phyloP scores from a whole-genome alignment of 2,888 invertebrate genomes.

The Hermodice carunculata region DNA sequence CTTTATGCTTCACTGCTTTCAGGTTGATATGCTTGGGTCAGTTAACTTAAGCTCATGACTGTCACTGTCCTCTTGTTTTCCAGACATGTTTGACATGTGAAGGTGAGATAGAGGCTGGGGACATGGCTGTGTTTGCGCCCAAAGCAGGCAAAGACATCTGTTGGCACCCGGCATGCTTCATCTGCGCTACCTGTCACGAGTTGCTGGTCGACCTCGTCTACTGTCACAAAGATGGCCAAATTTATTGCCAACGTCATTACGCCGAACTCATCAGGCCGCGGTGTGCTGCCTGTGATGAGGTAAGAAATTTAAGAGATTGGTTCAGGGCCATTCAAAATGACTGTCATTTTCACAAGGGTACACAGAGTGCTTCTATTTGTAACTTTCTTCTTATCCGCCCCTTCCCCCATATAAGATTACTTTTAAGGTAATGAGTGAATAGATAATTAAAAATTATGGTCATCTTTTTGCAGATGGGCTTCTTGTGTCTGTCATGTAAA shows the following conservation, averaged over 20 bases:
- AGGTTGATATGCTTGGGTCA: no score
- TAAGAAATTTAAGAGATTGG: no score
- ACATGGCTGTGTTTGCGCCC: slow-evolving; percentile 87
- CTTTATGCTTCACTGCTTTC: no score
- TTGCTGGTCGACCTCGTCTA: slow-evolving; percentile 96
- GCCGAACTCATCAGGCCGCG: slow-evolving; percentile 95
- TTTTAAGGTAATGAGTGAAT: no score
- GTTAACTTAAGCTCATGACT: no score
- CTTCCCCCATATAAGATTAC: no score
- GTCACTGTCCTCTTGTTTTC: no score
- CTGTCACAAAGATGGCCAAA: slow-evolving; percentile 85
- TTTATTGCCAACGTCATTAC: slow-evolving; percentile 97
- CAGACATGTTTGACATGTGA: slow-evolving; percentile 88
- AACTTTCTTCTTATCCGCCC: slow-evolving; percentile 6
- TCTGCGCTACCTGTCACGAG: slow-evolving; percentile 89
- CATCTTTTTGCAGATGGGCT: no score
- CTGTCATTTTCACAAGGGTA: no score
- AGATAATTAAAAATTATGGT: no score
- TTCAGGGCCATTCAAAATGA: neutral
- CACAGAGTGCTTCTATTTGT: neutral
- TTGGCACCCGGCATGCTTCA: slow-evolving; percentile 96
- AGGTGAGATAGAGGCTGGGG: slow-evolving; percentile 83
- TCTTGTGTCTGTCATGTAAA: no score
- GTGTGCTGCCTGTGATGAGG: slow-evolving; percentile 98
- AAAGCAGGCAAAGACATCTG: slow-evolving; percentile 80